Evolutionary conservation across 2,888 invertebrate genomes (phyloP).

Genomic region (Thecophora atra): DNA sequence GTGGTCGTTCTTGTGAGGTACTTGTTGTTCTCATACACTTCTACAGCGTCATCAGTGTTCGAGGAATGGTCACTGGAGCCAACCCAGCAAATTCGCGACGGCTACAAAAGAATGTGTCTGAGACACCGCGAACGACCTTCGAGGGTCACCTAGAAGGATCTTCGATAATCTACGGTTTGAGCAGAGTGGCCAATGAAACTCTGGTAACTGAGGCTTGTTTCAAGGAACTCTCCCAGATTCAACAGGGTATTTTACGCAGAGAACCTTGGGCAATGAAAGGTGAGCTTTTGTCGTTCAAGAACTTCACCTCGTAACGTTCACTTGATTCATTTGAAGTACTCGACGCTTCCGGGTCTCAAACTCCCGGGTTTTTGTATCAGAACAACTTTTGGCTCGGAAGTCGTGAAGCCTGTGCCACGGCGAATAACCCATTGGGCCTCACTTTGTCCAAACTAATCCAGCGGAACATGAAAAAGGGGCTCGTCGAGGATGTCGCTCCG

Average conservation of each 20-base stretch:
- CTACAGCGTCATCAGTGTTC: too few relatives aligned
- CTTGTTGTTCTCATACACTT: too few relatives aligned
- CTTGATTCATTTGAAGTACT: constrained; percentile 59
- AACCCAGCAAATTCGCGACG: not conserved
- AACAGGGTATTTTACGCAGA: not conserved
- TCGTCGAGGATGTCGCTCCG: constrained; percentile 59
- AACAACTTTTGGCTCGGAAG: constrained; percentile 72
- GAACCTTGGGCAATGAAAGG: constrained; percentile 28
- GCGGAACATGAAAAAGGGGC: constrained; percentile 58
- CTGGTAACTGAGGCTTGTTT: constrained; percentile 1
- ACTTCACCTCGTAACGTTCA: not conserved
- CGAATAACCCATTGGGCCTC: constrained; percentile 55
- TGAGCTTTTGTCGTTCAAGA: not conserved
- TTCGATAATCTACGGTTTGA: constrained; percentile 23
- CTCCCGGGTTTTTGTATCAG: constrained; percentile 69
- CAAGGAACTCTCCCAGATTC: constrained; percentile 18
- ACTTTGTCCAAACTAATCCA: constrained; percentile 57
- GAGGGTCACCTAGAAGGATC: constrained; percentile 6
- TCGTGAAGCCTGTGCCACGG: constrained; percentile 66
- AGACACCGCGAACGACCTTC: not conserved
- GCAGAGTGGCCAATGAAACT: constrained; percentile 9
- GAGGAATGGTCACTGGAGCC: not conserved
- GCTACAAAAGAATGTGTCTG: not conserved
- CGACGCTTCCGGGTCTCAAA: constrained; percentile 69
- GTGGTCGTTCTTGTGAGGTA: too few relatives aligned